Base-by-base conservation (phyloP, 1,140 invertebrate genomes). In the Bradynema listronoti region DNA sequence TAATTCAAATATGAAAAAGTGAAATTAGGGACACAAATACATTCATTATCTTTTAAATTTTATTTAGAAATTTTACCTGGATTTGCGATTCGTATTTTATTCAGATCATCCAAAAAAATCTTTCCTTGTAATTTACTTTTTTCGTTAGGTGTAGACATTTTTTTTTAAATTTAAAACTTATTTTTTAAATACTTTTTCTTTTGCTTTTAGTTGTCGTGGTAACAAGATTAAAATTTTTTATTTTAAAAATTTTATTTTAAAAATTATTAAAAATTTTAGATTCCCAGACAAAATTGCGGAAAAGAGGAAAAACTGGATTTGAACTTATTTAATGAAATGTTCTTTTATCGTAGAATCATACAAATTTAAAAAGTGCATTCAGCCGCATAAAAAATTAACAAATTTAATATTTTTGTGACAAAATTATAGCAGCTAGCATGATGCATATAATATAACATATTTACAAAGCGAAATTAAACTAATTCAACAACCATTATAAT, bases 71-170 rank as follows among this genome's bases (percentile, higher is more conserved):
- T 30, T 29, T 50, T 29, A 50, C 47, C 47, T 5, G 47, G 47
- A 27, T 50, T 50, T 5, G 47, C 47, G 14, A 50, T 9, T 4
- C 47, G 47, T 30, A 50, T 24, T 25, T n/a, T 50, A 24, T 50
- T 50, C 4, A 50, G 27, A 50, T 50, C 47, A 29, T 50, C 47
- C 9, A 50, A 30, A 27, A 50, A 50, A 25, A 50, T 32, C n/a
- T 50, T 50, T 9, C n/a, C 47, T 9, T 50, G 29, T 5, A 30
- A 9, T 3, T 50, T n/a, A 19, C 34, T 32, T 4, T 29, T 50
- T 11, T 39, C 19, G 19, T 11, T 11, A 39, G 19, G 11, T 11
- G 11, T 39, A 39, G 36, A 39, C 36, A 39, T 39, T 39, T 11
- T 39, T 39, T 39, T 11, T 11, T 39, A 11, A 19, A 11, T 39